Evolutionary conservation across 2,888 invertebrate species (phyloP).

Genomic region (Hartigia nigra): DNA sequence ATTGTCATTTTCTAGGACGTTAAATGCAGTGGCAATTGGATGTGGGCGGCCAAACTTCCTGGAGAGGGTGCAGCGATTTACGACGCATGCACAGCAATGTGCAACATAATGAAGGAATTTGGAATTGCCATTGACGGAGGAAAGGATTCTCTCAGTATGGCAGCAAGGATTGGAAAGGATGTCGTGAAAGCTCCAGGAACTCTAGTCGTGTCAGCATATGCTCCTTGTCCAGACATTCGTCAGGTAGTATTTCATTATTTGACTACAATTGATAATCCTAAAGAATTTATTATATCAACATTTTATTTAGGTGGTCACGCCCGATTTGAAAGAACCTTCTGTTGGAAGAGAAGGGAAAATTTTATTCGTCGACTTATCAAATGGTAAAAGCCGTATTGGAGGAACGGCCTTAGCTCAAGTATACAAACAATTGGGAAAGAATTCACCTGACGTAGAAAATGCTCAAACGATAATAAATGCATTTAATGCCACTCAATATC

Average conservation of each 20-base stretch:
- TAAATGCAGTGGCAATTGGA: conserved; percentile 99
- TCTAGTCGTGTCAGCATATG: conserved; percentile 95
- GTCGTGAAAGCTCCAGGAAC: conserved; percentile 86
- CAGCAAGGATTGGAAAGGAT: conserved; percentile 82
- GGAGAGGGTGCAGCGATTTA: conserved; percentile 91
- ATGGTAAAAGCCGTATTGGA: conserved; percentile 82
- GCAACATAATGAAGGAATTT: conserved; percentile 81
- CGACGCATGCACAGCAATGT: conserved; percentile 90
- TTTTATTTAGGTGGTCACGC: conserved; percentile 77
- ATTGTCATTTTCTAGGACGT: conserved; percentile 75
- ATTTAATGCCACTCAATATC: conserved; percentile 85
- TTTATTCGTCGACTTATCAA: conserved; percentile 82
- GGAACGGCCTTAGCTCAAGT: conserved; percentile 95
- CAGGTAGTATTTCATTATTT: conserved; percentile 57
- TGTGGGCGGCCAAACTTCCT: conserved; percentile 98
- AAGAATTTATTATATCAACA: not conserved
- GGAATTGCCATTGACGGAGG: conserved; percentile 96
- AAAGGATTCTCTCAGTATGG: conserved; percentile 98
- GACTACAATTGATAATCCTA: not conserved
- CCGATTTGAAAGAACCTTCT: conserved; percentile 83
- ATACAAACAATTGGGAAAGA: conserved; percentile 84
- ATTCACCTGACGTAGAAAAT: conserved; percentile 83
- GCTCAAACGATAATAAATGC: conserved; percentile 76
- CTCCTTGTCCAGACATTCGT: conserved; percentile 91
- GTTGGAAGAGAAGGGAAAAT: conserved; percentile 73